These are phyloP conservation scores for Volucella inanis DNA, from an alignment of 2,888 invertebrate genomes.

Conservation along the genomic window DNA sequence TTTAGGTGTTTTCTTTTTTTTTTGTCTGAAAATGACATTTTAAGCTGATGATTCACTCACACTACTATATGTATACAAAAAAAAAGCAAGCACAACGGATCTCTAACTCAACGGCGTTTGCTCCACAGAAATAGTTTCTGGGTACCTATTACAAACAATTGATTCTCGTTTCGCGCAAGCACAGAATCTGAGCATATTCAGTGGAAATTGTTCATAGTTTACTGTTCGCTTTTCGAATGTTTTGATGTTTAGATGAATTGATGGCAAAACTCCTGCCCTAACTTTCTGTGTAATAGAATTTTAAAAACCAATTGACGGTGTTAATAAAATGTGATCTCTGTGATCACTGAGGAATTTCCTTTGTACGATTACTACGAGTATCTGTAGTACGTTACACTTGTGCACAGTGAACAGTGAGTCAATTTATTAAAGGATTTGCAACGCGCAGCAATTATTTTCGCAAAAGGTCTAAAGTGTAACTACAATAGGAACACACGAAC, in stretches of 20 bases:
- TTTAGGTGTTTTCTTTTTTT: too few species aligned
- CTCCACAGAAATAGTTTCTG: slow-evolving; percentile 29
- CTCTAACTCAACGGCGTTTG: slow-evolving; percentile 34
- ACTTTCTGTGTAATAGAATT: neutral
- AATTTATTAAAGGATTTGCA: slow-evolving; percentile 48
- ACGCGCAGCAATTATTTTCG: slow-evolving; percentile 38
- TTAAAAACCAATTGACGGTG: slow-evolving; percentile 25
- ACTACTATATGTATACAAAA: neutral
- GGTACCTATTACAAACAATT: slow-evolving; percentile 23
- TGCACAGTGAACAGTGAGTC: slow-evolving; percentile 36
- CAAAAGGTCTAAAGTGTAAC: slow-evolving; percentile 10
- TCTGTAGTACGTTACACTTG: slow-evolving; percentile 12
- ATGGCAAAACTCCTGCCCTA: neutral
- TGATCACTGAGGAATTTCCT: slow-evolving; percentile 36
- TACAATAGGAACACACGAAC: slow-evolving; percentile 13
- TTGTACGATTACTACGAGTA: slow-evolving; percentile 11
- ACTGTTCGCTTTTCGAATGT: slow-evolving; percentile 14
- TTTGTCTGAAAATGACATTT: too few species aligned
- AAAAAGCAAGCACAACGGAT: slow-evolving; percentile 10
- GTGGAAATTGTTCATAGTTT: neutral
- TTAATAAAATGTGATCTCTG: slow-evolving; percentile 25
- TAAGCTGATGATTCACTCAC: too few species aligned
- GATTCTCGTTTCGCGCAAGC: slow-evolving; percentile 15
- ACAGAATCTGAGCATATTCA: neutral
- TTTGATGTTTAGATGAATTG: slow-evolving; percentile 6